phyloP scores from a whole-genome alignment of 2,888 invertebrate genomes.

The Hydroisotoma schaefferi region DNA sequence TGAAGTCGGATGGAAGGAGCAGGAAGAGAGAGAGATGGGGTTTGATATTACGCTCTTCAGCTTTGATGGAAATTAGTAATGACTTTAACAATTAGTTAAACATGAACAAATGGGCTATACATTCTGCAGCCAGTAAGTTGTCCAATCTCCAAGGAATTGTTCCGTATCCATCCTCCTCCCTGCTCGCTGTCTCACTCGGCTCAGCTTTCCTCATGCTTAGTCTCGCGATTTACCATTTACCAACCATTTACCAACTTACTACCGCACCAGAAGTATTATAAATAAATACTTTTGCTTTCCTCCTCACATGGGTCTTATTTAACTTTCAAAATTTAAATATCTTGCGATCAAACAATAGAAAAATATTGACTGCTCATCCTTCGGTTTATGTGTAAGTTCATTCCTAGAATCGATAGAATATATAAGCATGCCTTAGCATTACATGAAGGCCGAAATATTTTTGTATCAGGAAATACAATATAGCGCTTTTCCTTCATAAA shows the following conservation, averaged over 20 bases:
- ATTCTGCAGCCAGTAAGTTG: constrained; percentile 18
- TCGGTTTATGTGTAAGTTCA: too few species aligned
- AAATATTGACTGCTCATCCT: too few species aligned
- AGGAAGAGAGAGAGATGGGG: constrained; percentile 16
- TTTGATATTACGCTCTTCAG: constrained; percentile 42
- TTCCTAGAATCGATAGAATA: too few species aligned
- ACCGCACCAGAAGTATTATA: too few species aligned
- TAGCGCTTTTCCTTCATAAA: too few species aligned
- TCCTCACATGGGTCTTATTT: too few species aligned
- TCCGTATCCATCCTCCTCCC: constrained; percentile 4
- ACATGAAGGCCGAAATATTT: too few species aligned
- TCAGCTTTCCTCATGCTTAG: neutral
- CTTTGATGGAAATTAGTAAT: constrained; percentile 49
- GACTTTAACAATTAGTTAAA: constrained; percentile 50
- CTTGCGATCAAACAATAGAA: too few species aligned
- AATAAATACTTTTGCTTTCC: too few species aligned
- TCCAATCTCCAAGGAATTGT: constrained; percentile 37
- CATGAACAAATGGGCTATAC: constrained; percentile 49
- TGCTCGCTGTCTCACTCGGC: neutral
- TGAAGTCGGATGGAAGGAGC: constrained; percentile 30
- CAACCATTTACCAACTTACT: neutral
- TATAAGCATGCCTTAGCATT: too few species aligned
- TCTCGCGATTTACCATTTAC: neutral
- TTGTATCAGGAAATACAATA: too few species aligned
- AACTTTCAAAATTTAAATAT: too few species aligned